A percentile compares a stretch with the other conserved stretches of the same genome.
phyloP scores from a whole-genome alignment of 1,140 invertebrate genomes.

The Matsumurasca onukii region DNA sequence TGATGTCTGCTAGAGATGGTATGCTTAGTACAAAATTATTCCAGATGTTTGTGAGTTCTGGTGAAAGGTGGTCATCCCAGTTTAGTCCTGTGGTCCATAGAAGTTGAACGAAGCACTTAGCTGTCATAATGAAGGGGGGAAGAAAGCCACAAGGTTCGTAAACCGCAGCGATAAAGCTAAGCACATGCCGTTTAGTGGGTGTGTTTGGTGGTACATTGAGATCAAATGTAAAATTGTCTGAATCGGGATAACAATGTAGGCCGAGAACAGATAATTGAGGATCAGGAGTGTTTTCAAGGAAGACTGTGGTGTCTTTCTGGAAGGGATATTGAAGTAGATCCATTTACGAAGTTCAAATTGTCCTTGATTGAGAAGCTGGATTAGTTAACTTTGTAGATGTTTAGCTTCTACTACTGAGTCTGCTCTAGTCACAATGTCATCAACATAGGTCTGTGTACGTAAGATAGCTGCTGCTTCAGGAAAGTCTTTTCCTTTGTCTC shows the following conservation, averaged over 20 bases:
- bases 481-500: not conserved
- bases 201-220: not conserved
- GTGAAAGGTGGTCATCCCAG: constrained; percentile 9
- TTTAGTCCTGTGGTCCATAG: not conserved
- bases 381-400: not conserved
- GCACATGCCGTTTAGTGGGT: not conserved
- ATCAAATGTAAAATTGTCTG: not conserved
- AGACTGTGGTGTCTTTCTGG: not conserved
- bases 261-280: not conserved
- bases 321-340: not conserved
- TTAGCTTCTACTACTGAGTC: not conserved
- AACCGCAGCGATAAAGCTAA: not conserved
- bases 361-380: not conserved
- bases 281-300: not conserved
- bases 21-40: not conserved
- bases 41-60: not conserved
- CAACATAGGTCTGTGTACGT: not conserved
- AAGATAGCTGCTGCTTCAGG: not conserved
- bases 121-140: not conserved
- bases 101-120: not conserved
- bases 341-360: not conserved
- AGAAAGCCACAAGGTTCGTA: not conserved
- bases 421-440: not conserved
- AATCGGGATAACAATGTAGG: not conserved
- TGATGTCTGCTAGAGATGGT: not conserved